These are phyloP conservation scores for Cinara cedri DNA, from an alignment of 2,888 invertebrate genomes.

Conservation along the genomic window DNA sequence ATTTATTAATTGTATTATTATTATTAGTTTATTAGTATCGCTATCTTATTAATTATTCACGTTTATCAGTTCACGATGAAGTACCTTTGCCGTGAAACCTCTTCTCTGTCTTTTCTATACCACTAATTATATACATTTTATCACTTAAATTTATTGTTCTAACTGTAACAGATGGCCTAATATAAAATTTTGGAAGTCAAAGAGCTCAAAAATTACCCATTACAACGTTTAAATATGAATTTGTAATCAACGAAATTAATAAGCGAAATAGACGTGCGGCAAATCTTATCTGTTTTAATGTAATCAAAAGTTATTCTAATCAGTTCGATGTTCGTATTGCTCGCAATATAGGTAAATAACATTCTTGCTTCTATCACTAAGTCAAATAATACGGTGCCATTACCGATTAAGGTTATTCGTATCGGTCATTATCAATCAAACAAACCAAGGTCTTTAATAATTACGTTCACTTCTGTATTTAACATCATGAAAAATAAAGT, in stretches of 20 bases:
- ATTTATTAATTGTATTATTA: no score
- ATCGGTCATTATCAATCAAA: conserved; percentile 13
- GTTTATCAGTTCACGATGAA: no score
- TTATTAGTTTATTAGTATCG: no score
- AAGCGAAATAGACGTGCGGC: conserved; percentile 6
- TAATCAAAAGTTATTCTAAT: no score
- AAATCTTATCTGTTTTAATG: conserved; percentile 19
- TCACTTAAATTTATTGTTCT: no score
- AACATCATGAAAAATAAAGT: no score
- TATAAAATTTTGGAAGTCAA: conserved; percentile 5
- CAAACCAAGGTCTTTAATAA: conserved; percentile 8
- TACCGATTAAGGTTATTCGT: conserved; percentile 12
- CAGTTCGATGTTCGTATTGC: conserved; percentile 11
- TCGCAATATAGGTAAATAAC: conserved; percentile 2
- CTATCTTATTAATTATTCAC: no score
- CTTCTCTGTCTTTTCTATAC: no score
- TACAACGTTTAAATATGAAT: conserved; percentile 1
- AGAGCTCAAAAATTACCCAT: not conserved
- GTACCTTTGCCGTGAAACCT: no score
- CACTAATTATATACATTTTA: no score
- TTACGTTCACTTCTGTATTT: not conserved
- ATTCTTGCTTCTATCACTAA: not conserved
- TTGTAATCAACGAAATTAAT: conserved; percentile 13
- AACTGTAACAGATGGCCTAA: no score
- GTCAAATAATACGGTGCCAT: not conserved